Conservation (phyloP, 1,140 invertebrate species). For the Diorhabda elongata region DNA sequence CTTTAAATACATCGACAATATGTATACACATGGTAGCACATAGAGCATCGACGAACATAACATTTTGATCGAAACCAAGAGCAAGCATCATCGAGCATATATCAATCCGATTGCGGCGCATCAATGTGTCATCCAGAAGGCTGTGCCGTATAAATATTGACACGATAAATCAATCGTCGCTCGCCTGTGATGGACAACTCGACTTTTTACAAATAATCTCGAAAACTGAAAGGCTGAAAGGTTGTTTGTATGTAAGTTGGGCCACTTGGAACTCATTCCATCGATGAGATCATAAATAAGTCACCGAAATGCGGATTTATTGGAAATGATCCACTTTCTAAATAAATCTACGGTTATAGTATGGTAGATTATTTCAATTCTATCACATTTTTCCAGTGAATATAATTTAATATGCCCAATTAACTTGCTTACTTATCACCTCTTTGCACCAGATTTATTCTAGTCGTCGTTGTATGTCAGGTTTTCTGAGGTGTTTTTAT, state of each 20-base stretch:
- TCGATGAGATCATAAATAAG: conserved; percentile 38
- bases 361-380: not conserved
- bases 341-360: conserved; percentile 30
- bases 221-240: conserved; percentile 22
- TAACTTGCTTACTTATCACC: no score
- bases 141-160: conserved; percentile 28
- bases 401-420: no score
- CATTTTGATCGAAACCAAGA: not conserved
- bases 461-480: no score
- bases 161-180: conserved; percentile 36
- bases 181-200: conserved; percentile 38
- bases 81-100: conserved; percentile 9
- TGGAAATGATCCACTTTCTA: conserved; percentile 34
- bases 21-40: conserved; percentile 7
- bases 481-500: no score
- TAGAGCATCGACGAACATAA: not conserved
- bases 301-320: conserved; percentile 34
- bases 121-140: conserved; percentile 36
- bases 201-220: conserved; percentile 40
- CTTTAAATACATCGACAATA: not conserved
- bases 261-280: conserved; percentile 32
- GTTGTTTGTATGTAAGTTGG: conserved; percentile 27
- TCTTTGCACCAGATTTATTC: no score
- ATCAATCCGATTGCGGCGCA: conserved; percentile 29
- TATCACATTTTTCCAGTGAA: no score